phyloP scores from a whole-genome alignment of 2,888 invertebrate species.

The Ditylenchus weischeri region DNA sequence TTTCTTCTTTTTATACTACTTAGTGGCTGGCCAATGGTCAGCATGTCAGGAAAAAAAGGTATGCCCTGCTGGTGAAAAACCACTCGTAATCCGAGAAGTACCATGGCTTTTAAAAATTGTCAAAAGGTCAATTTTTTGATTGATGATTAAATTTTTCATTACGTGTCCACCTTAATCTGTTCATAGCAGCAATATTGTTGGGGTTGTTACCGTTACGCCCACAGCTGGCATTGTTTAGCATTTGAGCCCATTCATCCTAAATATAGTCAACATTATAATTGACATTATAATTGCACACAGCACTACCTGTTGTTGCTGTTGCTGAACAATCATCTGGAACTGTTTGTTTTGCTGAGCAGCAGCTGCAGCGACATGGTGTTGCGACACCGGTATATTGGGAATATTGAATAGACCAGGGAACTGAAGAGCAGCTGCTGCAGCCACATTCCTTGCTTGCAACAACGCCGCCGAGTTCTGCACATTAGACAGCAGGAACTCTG shows the following conservation, averaged over 20 bases:
- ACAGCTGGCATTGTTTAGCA: conserved; percentile 16
- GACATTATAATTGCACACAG: background rate
- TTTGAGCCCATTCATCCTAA: conserved; percentile 30
- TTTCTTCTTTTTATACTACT: too few relatives aligned
- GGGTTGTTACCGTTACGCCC: background rate
- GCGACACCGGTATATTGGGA: conserved; percentile 4
- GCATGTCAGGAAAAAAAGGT: too few relatives aligned
- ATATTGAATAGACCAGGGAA: conserved; percentile 21
- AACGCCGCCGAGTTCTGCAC: conserved; percentile 18
- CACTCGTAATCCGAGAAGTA: too few relatives aligned
- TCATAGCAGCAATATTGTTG: conserved; percentile 12
- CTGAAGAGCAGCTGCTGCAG: conserved; percentile 26
- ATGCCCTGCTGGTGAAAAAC: too few relatives aligned
- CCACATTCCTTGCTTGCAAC: conserved; percentile 16
- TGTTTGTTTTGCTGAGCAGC: conserved; percentile 29
- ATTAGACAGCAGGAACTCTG: conserved; percentile 18
- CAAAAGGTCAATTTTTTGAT: background rate
- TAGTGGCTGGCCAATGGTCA: too few relatives aligned
- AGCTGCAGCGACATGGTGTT: conserved; percentile 15
- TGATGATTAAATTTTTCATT: background rate
- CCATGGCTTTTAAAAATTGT: too few relatives aligned
- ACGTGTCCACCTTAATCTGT: background rate
- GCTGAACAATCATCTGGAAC: conserved; percentile 28
- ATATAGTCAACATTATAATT: background rate
- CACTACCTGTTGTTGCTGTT: conserved; percentile 29